These are phyloP conservation scores for Aleiodes testaceus DNA, from an alignment of 2,888 invertebrate genomes.

Conservation along the genomic window DNA sequence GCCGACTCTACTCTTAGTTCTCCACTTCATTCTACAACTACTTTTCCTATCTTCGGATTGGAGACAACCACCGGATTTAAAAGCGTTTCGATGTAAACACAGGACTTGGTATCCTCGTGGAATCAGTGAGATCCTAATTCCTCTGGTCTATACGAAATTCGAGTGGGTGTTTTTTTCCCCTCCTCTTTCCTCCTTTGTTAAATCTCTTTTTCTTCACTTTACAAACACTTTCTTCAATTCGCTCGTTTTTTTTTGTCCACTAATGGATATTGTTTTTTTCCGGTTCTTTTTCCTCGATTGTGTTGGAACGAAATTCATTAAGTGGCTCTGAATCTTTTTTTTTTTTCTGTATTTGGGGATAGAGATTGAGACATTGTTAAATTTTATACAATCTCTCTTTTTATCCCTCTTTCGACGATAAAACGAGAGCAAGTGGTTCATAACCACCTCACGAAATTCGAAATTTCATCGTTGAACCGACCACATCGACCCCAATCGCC, in stretches of 20 bases:
- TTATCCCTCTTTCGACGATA: too few relatives aligned
- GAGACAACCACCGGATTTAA: conserved; percentile 59
- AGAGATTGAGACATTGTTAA: too few relatives aligned
- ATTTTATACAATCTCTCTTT: too few relatives aligned
- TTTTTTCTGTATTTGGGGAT: too few relatives aligned
- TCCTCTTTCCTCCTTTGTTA: not conserved
- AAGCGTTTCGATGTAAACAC: conserved; percentile 67
- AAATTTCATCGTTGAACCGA: too few relatives aligned
- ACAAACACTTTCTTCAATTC: not conserved
- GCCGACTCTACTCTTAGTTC: conserved; percentile 1
- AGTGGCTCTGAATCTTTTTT: too few relatives aligned
- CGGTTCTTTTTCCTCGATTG: too few relatives aligned
- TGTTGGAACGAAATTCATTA: too few relatives aligned
- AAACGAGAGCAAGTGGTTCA: too few relatives aligned
- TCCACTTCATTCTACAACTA: conserved; percentile 8
- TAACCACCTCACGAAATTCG: too few relatives aligned
- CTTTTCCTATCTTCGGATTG: conserved; percentile 30
- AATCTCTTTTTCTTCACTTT: conserved; percentile 2
- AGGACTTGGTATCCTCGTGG: conserved; percentile 34
- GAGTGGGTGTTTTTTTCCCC: not conserved
- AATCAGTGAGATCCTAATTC: conserved; percentile 50
- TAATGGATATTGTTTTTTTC: not conserved
- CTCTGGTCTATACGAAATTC: conserved; percentile 16
- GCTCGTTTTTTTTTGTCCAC: not conserved
- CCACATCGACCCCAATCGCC: too few relatives aligned